Percentiles rank a stretch among this genome's conserved stretches.
phyloP scores from a whole-genome alignment of 2,888 invertebrate genomes.

The Acleris literana region DNA sequence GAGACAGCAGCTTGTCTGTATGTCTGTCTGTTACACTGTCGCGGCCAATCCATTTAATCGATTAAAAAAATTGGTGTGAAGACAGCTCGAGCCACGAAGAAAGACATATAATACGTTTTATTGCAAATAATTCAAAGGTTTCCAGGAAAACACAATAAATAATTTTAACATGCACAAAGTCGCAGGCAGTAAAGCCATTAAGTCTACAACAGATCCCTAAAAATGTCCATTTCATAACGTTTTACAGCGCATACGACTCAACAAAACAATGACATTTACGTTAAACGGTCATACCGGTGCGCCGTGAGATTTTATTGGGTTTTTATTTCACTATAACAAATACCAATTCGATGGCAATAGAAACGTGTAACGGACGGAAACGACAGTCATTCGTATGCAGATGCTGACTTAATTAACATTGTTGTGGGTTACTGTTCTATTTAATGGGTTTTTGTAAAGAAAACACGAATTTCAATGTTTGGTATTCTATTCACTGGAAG shows the following conservation, averaged over 20 bases:
- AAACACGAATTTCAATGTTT: slow-evolving; percentile 21
- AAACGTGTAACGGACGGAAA: slow-evolving; percentile 36
- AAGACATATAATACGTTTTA: no score
- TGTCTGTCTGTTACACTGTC: no score
- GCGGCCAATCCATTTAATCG: no score
- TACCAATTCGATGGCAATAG: slow-evolving; percentile 42
- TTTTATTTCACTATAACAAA: slow-evolving; percentile 51
- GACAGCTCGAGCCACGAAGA: no score
- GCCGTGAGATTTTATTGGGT: slow-evolving; percentile 36
- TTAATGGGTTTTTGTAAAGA: slow-evolving; percentile 11
- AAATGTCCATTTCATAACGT: slow-evolving; percentile 59
- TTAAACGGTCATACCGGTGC: slow-evolving; percentile 33
- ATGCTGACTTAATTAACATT: slow-evolving; percentile 36
- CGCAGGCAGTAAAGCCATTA: slow-evolving; percentile 35
- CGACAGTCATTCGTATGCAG: slow-evolving; percentile 36
- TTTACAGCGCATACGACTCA: slow-evolving; percentile 56
- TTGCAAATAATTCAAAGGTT: no score
- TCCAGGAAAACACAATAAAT: no score
- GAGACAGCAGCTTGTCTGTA: no score
- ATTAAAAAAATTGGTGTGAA: no score
- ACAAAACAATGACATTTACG: slow-evolving; percentile 58
- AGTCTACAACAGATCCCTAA: slow-evolving; percentile 56
- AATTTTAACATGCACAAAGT: no score
- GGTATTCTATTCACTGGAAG: slow-evolving; percentile 22
- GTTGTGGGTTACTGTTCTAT: slow-evolving; percentile 32